Evolutionary conservation across 2,113 vertebrate genomes (phyloP).

Genomic region (Entelurus aequoreus): DNA sequence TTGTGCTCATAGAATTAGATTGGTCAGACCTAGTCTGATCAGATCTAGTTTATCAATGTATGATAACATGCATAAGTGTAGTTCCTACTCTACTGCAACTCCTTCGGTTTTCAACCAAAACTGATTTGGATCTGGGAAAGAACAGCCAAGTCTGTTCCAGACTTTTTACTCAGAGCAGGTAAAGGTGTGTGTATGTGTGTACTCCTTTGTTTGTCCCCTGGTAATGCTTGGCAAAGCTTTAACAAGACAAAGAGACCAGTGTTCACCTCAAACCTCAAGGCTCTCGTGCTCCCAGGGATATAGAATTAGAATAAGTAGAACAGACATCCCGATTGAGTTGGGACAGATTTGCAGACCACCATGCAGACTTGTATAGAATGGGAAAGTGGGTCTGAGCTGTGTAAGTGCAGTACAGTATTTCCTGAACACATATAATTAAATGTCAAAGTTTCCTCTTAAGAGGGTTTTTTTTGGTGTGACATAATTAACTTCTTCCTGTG

Average conservation of each 20-base stretch:
- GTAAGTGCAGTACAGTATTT: conserved; percentile 28
- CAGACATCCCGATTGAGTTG: conserved; percentile 46
- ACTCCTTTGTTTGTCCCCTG: conserved; percentile 36
- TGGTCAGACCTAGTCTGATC: too few relatives aligned
- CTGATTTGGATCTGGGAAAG: conserved; percentile 44
- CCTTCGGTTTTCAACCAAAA: not conserved
- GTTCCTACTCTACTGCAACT: not conserved
- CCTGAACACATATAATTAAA: conserved; percentile 4
- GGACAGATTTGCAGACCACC: conserved; percentile 30
- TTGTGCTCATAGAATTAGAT: too few relatives aligned
- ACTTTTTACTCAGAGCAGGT: conserved; percentile 56
- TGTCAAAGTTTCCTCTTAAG: conserved; percentile 1
- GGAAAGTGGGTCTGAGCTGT: conserved; percentile 29
- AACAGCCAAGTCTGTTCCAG: conserved; percentile 40
- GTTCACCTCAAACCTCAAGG: conserved; percentile 62
- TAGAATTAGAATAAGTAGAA: conserved; percentile 71
- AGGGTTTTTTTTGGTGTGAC: conserved; percentile 13
- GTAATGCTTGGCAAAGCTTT: conserved; percentile 48
- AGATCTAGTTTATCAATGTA: too few relatives aligned
- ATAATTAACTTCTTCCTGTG: conserved; percentile 17
- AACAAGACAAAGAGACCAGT: conserved; percentile 60
- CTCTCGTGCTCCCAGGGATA: conserved; percentile 70
- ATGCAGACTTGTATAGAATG: conserved; percentile 25
- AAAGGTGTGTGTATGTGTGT: conserved; percentile 23
- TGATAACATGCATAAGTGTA: too few relatives aligned